A percentile compares a stretch with the other conserved stretches of the same genome.
Evolutionary conservation across 2,888 invertebrate genomes (phyloP).

Genomic region (Andrena flavipes): DNA sequence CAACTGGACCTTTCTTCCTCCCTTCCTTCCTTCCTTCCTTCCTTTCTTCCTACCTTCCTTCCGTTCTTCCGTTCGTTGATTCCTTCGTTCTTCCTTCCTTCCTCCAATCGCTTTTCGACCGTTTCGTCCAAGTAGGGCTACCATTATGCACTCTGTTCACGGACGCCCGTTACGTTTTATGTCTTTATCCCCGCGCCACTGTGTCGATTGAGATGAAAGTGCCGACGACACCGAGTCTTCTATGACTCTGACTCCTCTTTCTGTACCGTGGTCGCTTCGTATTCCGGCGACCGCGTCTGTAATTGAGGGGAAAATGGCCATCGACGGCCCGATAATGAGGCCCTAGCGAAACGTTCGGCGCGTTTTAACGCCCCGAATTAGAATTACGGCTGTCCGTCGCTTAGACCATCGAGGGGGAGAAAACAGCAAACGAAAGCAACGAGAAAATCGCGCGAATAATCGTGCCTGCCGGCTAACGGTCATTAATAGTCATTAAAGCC

Average conservation of each 20-base stretch:
- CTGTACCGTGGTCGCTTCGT: conserved; percentile 27
- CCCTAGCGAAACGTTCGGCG: conserved; percentile 25
- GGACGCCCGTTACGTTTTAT: conserved; percentile 80
- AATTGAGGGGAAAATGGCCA: conserved; percentile 53
- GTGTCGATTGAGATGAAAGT: conserved; percentile 75
- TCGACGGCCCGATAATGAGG: conserved; percentile 47
- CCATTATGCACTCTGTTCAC: conserved; percentile 74
- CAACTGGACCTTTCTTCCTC: conserved; percentile 38
- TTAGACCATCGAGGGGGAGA: neutral
- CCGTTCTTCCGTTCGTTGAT: no score
- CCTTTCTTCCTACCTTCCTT: neutral
- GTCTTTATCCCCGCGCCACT: conserved; percentile 77
- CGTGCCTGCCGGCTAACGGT: neutral
- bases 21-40: conserved; percentile 11
- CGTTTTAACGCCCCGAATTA: conserved; percentile 34
- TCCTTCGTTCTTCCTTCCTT: neutral
- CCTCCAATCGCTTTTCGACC: conserved; percentile 47
- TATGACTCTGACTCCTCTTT: conserved; percentile 31
- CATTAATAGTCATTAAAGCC: conserved; percentile 11
- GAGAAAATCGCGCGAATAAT: conserved; percentile 2
- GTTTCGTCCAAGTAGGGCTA: conserved; percentile 54
- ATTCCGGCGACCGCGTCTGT: conserved; percentile 55
- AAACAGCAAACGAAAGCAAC: neutral
- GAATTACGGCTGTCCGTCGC: neutral
- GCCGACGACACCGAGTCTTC: conserved; percentile 62